Evolutionary conservation across 2,113 vertebrate species (phyloP), one percentile per base, ranked within the genome.

Genomic region (Gasterosteus aculeatus): DNA sequence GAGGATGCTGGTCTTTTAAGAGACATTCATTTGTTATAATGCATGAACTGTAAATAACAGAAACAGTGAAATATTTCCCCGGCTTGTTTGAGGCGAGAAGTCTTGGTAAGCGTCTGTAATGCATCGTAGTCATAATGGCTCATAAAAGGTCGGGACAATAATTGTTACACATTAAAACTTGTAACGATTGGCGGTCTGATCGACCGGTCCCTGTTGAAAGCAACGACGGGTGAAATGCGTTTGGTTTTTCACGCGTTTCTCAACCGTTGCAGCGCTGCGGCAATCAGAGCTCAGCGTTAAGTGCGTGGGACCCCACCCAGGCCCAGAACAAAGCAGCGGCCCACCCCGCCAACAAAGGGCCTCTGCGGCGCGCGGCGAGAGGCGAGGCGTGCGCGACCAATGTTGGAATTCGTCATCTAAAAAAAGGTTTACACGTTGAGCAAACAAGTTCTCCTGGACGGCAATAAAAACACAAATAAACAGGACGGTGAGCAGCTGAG

Each of bases 291-390:
- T 68, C 58, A 47, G 49, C 41, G 41, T 3, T 19, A 54, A 75
- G 53, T n/a, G 42, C 10, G 38, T 44, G 5, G 15, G 19, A 63
- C 72, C 39, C 44, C 82, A 47, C 85, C 88, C 81, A 69, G 22
- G 54, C 46, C 14, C 6, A 22, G 61, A 73, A 83, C 83, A 90
- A 90, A 86, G 63, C 53, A 15, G 11, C 18, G 7, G 39, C 65
- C 22, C 54, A 22, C 46, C n/a, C 14, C 67, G 75, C 79, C 81
- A 82, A 89, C 80, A 82, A 67, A 77, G 71, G 71, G 8, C 8
- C 33, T 16, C 0, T 35, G 42, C 9, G 42, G 19, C 10, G 29
- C 69, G 64, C 72, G 77, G 66, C 58, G 72, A 78, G 46, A 65
- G 77, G 67, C 51, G 76, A 82, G 39, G 70, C 82, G 7, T 39